Percentiles rank a stretch among this genome's conserved stretches.
Evolutionary conservation across 2,113 vertebrate species (phyloP).

Genomic region (Oncorhynchus keta): DNA sequence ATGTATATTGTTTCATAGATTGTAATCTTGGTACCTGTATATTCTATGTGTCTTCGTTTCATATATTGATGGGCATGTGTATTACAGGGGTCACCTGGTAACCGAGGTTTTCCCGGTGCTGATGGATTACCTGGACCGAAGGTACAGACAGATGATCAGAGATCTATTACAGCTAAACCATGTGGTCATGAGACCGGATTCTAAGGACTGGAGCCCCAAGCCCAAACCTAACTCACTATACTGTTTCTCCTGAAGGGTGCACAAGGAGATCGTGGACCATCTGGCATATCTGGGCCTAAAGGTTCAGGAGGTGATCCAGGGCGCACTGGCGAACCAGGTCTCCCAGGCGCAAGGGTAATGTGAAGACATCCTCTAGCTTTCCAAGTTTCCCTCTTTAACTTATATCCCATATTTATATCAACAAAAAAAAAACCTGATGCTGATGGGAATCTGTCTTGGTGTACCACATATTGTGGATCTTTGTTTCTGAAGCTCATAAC

Average conservation of each 20-base stretch:
- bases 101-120: constrained; percentile 95
- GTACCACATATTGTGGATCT: too few species aligned
- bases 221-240: background rate
- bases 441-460: too few species aligned
- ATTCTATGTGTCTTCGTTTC: background rate
- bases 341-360: constrained; percentile 96
- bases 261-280: constrained; percentile 89
- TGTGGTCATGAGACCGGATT: background rate
- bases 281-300: constrained; percentile 89
- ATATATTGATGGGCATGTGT: constrained; percentile 5
- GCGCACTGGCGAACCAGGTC: constrained; percentile 92
- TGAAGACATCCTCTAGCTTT: background rate
- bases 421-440: too few species aligned
- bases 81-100: constrained; percentile 89
- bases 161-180: background rate
- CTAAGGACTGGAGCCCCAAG: background rate
- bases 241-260: constrained; percentile 78
- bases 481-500: background rate
- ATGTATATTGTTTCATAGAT: too few species aligned
- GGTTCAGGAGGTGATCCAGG: constrained; percentile 94
- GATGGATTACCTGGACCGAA: constrained; percentile 96
- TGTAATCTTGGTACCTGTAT: background rate
- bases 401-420: too few species aligned
- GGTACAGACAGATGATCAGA: constrained; percentile 64
- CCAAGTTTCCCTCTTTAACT: too few species aligned